phyloP scores from a whole-genome alignment of 1,140 invertebrate species.

The Calosoma granatense region DNA sequence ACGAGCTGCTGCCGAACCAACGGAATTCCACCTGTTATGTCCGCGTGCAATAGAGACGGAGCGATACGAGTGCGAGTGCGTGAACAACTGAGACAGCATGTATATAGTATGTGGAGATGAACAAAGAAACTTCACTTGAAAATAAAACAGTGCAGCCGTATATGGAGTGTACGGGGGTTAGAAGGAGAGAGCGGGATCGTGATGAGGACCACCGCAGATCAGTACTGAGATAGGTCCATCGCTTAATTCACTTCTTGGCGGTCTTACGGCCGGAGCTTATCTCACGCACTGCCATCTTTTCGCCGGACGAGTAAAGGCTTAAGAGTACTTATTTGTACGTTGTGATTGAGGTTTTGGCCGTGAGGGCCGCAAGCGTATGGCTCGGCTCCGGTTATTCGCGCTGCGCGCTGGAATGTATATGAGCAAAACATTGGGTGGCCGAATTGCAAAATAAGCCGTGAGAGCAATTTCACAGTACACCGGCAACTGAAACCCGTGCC shows the following conservation, averaged over 20 bases:
- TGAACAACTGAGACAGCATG: too few species aligned
- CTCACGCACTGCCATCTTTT: background rate
- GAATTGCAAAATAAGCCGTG: background rate
- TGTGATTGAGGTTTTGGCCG: too few species aligned
- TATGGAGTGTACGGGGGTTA: background rate
- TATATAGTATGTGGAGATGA: background rate
- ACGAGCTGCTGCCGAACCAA: background rate
- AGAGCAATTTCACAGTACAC: background rate
- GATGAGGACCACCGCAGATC: background rate
- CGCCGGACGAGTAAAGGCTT: background rate
- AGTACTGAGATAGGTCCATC: background rate
- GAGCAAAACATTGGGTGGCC: background rate
- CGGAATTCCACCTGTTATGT: background rate
- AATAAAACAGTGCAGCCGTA: background rate
- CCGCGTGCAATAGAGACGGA: background rate
- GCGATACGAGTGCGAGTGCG: background rate
- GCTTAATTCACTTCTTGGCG: background rate
- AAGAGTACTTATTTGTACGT: background rate
- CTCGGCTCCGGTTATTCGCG: too few species aligned
- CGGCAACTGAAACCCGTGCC: too few species aligned
- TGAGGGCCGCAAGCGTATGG: too few species aligned
- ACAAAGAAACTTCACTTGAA: background rate
- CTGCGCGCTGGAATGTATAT: background rate
- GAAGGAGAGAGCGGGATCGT: background rate
- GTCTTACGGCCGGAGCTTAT: background rate